Evolutionary conservation across 2,113 vertebrate genomes (phyloP), one percentile per base, ranked within the genome.

Genomic region (Nematolebias whitei): DNA sequence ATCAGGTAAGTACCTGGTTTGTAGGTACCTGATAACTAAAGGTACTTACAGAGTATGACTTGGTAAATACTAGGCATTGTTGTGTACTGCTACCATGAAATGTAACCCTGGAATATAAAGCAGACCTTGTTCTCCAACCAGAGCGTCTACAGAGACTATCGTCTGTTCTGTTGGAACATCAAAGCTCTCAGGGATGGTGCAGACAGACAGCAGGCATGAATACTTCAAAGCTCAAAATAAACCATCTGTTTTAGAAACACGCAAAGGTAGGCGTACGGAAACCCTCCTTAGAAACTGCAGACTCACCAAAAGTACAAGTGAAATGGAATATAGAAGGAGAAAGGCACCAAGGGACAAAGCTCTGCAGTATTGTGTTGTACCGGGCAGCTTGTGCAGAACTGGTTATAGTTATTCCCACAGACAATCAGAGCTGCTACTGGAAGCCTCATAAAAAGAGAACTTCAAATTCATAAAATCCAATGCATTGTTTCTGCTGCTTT

Each of bases 91-190:
- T 26, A 12, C 14, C 13, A 26, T 4, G 57, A 23, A 56, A 24
- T 24, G 24, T 68, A 8, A 8, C 32, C 29, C 23, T 47, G 18
- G 35, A 63, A 45, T 14, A 23, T 50, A 39, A 9, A 18, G 14
- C 50, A 66, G 50, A 49, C 16, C 13, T 12, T 3, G 54, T 68
- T 75, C 59, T 40, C 55, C 20, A 65, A 58, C 32, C 26, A 1
- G 16, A 19, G 12, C 20, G 15, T 20, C 0, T 6, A 8, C 9
- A 43, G 5, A 3, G 48, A 59, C 49, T 55, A 52, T 68, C 43
- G 43, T 53, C 26, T 56, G 5, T 48, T 44, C 63, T 76, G 65
- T 68, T 59, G 43, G 19, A 67, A 65, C 71, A 69, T 67, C 66
- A 80, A 80, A 77, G 69, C 4, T 26, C 29, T 40, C 9, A 43